phyloP scores from a whole-genome alignment of 2,113 vertebrate species.

The Mormyrus iriodes region DNA sequence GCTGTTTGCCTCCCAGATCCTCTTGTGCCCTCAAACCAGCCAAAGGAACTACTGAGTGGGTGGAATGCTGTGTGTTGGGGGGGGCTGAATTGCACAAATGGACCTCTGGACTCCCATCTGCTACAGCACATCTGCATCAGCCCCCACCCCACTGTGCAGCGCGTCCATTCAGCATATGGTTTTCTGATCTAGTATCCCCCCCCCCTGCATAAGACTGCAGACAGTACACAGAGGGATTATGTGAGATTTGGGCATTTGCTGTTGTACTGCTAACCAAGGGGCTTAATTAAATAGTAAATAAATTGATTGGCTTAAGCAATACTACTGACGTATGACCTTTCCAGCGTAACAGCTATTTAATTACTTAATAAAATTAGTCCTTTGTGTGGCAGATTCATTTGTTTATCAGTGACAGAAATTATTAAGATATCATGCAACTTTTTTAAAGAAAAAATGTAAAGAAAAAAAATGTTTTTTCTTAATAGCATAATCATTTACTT shows the following conservation, averaged over 20 bases:
- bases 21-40: neutral
- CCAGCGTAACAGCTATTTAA: neutral
- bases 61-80: neutral
- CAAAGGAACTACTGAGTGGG: neutral
- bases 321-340: neutral
- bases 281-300: neutral
- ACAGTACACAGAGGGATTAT: neutral
- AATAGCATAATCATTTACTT: neutral
- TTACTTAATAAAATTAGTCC: neutral
- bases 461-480: neutral
- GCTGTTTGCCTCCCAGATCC: neutral
- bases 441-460: too few species aligned
- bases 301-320: constrained; percentile 1
- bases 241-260: neutral
- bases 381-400: neutral
- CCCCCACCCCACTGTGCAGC: neutral
- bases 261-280: neutral
- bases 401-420: neutral
- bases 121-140: constrained; percentile 3
- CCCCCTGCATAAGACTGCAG: neutral
- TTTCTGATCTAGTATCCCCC: neutral
- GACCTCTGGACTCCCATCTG: neutral
- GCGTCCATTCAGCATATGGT: constrained; percentile 10
- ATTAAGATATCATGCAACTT: neutral
- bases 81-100: constrained; percentile 1